phyloP scores from a whole-genome alignment of 1,140 invertebrate species.

The Bombus terrestris region DNA sequence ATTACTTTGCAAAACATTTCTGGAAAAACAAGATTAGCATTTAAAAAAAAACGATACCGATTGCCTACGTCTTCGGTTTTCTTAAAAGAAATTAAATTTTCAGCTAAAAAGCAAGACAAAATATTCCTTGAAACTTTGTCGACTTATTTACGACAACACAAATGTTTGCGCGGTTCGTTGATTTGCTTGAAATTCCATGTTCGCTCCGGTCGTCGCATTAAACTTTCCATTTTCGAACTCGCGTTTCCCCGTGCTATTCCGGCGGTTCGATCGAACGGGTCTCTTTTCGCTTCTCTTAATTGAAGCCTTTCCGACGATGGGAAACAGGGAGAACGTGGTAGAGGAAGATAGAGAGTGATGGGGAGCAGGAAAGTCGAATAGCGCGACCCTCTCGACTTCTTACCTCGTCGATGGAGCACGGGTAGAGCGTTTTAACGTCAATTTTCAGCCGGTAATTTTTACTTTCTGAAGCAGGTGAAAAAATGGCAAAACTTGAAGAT shows the following conservation, averaged over 20 bases:
- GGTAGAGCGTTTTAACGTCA: not conserved
- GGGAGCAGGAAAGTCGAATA: not conserved
- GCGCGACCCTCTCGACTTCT: not conserved
- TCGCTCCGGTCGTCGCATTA: not conserved
- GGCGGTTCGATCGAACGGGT: not conserved
- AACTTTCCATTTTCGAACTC: not conserved
- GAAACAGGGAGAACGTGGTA: not conserved
- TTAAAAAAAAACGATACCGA: not conserved
- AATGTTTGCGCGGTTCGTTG: not conserved
- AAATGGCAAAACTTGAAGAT: conserved; percentile 12
- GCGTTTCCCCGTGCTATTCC: too few species aligned
- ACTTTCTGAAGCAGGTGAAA: not conserved
- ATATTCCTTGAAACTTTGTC: not conserved
- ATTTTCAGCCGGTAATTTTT: conserved; percentile 24
- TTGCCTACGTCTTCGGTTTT: not conserved
- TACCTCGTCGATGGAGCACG: not conserved
- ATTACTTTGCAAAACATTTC: too few species aligned
- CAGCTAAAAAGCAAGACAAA: too few species aligned
- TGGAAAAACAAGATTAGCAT: not conserved
- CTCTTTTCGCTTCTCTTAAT: not conserved
- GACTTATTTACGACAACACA: conserved; percentile 3
- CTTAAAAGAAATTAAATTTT: too few species aligned
- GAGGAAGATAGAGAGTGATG: not conserved
- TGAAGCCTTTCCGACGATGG: not conserved
- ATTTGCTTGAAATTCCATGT: conserved; percentile 19